Evolutionary conservation across 2,797 vertebrate species (phyloP).

Genomic region (Bradypodion ventrale): DNA sequence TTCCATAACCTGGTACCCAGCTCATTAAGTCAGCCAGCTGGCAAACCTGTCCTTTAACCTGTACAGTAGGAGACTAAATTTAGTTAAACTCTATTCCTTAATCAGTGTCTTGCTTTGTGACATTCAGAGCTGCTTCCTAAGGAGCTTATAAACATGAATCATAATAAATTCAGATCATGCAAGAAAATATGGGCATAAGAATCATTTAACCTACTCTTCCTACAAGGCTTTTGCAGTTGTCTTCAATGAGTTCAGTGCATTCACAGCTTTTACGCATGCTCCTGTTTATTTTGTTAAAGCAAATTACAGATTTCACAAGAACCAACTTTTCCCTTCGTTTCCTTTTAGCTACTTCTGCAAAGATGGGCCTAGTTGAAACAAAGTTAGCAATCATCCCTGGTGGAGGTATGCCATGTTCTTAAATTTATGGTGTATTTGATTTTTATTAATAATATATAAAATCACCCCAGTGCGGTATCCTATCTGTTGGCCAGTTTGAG

Average conservation of each 20-base stretch:
- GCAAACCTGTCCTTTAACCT: neutral
- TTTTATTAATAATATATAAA: conserved; percentile 8
- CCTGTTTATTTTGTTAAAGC: conserved; percentile 2
- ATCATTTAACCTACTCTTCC: neutral
- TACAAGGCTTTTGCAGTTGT: neutral
- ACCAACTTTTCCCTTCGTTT: conserved; percentile 44
- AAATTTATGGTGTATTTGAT: neutral
- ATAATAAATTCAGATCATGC: neutral
- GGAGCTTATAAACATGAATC: neutral
- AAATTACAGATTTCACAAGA: conserved; percentile 3
- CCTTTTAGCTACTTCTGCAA: conserved; percentile 85
- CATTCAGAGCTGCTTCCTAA: neutral
- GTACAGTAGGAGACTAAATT: neutral
- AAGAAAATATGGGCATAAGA: neutral
- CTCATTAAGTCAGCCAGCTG: too few relatives aligned
- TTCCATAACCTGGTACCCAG: too few relatives aligned
- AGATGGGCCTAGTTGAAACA: conserved; percentile 96
- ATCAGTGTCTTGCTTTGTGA: neutral
- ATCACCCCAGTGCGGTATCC: neutral
- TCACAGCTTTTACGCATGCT: conserved; percentile 9
- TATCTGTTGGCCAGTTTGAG: neutral
- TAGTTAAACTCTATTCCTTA: neutral
- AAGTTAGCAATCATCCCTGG: conserved; percentile 97
- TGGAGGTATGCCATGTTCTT: conserved; percentile 82
- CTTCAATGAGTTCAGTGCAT: conserved; percentile 14